Conservation (phyloP, 2,113 vertebrate species). For the Halcyon malimbica region DNA sequence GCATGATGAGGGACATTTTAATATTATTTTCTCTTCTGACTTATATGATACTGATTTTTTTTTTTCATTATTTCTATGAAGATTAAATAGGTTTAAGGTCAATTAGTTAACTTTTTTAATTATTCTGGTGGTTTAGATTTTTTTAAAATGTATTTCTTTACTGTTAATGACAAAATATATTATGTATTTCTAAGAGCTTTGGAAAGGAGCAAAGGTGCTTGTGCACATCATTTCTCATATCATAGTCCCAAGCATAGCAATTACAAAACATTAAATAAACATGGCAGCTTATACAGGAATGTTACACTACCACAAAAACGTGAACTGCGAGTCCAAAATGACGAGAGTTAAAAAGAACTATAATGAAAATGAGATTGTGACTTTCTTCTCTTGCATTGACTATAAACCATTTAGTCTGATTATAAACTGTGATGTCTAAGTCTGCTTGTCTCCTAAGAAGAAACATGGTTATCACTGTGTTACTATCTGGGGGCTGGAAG, state of each 20-base stretch:
- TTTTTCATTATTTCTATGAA: neutral
- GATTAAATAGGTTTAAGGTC: neutral
- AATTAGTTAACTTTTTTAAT: neutral
- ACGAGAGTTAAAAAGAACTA: accelerated
- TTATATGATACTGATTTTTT: neutral
- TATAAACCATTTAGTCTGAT: neutral
- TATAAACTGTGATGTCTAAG: neutral
- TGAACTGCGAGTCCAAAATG: neutral
- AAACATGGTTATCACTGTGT: accelerated
- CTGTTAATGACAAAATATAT: neutral
- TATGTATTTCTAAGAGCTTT: neutral
- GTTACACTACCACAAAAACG: accelerated
- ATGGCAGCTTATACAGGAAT: accelerated
- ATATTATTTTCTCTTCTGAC: neutral
- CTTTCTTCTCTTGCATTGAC: neutral
- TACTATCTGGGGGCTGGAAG: neutral
- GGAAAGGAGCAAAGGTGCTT: neutral
- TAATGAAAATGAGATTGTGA: neutral
- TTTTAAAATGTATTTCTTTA: neutral
- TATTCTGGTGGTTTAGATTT: neutral
- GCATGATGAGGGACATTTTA: neutral
- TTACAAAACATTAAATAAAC: neutral
- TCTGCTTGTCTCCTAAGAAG: neutral
- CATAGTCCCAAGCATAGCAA: neutral
- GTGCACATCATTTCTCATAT: neutral